These are phyloP conservation scores for Leucophenga maculata DNA, from an alignment of 2,888 invertebrate genomes.

Conservation along the genomic window DNA sequence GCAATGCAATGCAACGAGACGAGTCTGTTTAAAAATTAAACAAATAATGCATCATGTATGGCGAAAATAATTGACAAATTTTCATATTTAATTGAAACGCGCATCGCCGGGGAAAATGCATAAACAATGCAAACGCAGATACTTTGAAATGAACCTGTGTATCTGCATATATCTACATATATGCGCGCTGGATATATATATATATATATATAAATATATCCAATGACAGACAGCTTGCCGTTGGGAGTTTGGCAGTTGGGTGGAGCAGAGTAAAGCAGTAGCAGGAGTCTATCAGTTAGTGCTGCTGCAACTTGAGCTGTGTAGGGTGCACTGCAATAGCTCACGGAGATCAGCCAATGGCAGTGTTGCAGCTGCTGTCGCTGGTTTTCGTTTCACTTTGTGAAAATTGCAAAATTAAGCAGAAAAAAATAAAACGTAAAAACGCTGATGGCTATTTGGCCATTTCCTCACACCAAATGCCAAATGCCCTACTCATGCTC, in stretches of 20 bases:
- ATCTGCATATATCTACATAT: conserved; percentile 31
- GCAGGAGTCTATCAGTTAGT: not conserved
- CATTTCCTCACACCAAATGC: too few relatives aligned
- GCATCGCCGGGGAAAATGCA: conserved; percentile 57
- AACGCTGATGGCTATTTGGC: too few relatives aligned
- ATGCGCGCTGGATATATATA: conserved; percentile 43
- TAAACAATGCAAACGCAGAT: conserved; percentile 52
- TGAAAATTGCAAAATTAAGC: conserved; percentile 61
- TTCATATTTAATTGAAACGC: conserved; percentile 65
- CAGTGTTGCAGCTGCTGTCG: too few relatives aligned
- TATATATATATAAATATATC: conserved; percentile 42
- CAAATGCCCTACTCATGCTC: too few relatives aligned
- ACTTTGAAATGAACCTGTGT: conserved; percentile 24
- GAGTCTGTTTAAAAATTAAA: conserved; percentile 57
- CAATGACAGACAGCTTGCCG: conserved; percentile 45
- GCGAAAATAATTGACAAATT: conserved; percentile 65
- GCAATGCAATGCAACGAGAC: conserved; percentile 31
- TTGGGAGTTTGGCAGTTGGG: conserved; percentile 24
- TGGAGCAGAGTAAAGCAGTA: not conserved
- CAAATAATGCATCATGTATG: conserved; percentile 62
- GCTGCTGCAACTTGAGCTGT: too few relatives aligned
- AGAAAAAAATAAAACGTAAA: conserved; percentile 53
- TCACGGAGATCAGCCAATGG: too few relatives aligned
- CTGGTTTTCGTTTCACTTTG: conserved; percentile 38
- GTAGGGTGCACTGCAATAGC: not conserved